A percentile compares a stretch with the other conserved stretches of the same genome.
Evolutionary conservation across 2,113 vertebrate species (phyloP).

Genomic region (zebrafish (Danio rerio)): DNA sequence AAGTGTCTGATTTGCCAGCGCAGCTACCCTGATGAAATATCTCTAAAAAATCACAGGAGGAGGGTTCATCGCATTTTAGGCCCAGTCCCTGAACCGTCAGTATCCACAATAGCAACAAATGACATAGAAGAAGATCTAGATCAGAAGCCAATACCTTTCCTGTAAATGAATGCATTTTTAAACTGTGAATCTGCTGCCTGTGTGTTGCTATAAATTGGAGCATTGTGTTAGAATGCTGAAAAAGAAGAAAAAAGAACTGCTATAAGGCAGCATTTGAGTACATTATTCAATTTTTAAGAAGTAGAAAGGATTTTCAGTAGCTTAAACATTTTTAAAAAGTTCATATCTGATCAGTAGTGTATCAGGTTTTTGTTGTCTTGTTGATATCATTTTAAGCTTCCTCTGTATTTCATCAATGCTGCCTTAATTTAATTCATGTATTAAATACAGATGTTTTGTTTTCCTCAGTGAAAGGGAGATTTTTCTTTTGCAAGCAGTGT

Average conservation of each 20-base stretch:
- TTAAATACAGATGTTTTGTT: not conserved
- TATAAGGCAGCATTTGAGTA: conserved; percentile 17
- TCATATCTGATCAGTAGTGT: conserved; percentile 17
- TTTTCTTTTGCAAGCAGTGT: conserved; percentile 32
- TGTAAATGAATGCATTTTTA: not conserved
- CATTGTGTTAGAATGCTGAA: not conserved
- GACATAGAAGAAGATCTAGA: not conserved
- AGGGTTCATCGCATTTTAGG: conserved; percentile 66
- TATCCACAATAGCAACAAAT: conserved; percentile 18
- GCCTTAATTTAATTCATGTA: not conserved
- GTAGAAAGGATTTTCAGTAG: not conserved
- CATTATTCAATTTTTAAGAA: not conserved
- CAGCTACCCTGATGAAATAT: conserved; percentile 50
- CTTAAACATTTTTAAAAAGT: not conserved
- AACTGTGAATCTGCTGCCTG: not conserved
- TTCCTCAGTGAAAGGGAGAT: not conserved
- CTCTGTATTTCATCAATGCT: conserved; percentile 26
- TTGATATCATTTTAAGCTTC: not conserved
- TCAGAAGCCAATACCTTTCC: conserved; percentile 4
- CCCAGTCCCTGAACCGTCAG: conserved; percentile 55
- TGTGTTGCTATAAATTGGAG: not conserved
- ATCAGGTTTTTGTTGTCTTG: not conserved
- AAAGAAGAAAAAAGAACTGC: not conserved
- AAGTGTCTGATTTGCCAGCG: conserved; percentile 61
- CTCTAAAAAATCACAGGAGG: conserved; percentile 58